Percentiles rank a stretch among this genome's conserved stretches.
phyloP scores from a whole-genome alignment of 2,113 vertebrate genomes.

The Ammodramus savannarum region DNA sequence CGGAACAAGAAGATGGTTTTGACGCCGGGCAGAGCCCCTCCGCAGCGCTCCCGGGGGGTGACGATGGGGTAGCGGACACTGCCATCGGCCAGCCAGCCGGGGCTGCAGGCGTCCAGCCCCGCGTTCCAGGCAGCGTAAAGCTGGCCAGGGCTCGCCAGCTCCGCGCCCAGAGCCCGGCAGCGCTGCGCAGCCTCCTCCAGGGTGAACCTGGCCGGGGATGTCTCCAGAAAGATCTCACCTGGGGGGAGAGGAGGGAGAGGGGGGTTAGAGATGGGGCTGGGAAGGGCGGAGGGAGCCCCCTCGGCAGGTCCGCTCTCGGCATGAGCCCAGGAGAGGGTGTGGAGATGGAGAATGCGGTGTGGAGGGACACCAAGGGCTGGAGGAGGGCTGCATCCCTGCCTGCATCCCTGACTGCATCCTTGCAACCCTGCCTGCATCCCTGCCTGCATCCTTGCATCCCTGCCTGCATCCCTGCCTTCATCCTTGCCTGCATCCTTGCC shows the following conservation, averaged over 20 bases:
- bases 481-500: neutral
- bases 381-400: neutral
- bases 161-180: slow-evolving; percentile 75
- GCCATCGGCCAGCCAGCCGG: slow-evolving; percentile 90
- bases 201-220: slow-evolving; percentile 76
- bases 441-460: neutral
- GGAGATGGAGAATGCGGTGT: neutral
- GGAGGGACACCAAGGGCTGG: neutral
- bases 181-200: slow-evolving; percentile 79
- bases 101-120: slow-evolving; percentile 88
- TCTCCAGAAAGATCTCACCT: slow-evolving; percentile 87
- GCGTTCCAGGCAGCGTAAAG: slow-evolving; percentile 88
- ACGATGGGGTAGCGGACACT: slow-evolving; percentile 92
- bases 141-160: slow-evolving; percentile 85
- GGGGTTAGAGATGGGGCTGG: neutral
- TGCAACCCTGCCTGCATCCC: neutral
- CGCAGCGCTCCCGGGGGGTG: slow-evolving; percentile 85
- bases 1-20: slow-evolving; percentile 88
- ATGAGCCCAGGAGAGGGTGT: neutral
- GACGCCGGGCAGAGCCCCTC: slow-evolving; percentile 84
- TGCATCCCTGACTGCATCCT: too few relatives aligned
- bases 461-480: neutral
- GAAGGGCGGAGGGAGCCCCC: neutral
- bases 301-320: neutral
- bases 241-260: neutral